Base-by-base conservation (phyloP, 2,888 invertebrate species). In the Erebia palarica region DNA sequence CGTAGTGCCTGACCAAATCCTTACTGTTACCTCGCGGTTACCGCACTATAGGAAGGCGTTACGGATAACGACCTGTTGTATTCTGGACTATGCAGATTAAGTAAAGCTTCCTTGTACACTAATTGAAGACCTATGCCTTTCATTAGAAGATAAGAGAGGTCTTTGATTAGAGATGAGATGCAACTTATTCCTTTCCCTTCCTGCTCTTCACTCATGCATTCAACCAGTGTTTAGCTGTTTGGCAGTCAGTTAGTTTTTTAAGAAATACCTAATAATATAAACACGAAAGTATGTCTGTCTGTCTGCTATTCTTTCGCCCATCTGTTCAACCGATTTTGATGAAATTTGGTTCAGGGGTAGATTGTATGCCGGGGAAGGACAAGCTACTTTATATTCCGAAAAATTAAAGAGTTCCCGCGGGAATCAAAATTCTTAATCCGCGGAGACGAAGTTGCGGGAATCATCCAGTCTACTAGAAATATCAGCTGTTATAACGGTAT, bases 201-300 rank as follows among this genome's bases (percentile, higher is more conserved):
- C 57, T 57, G 21, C 1, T 0, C 10, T 47, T 47, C 47, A 47
- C 11, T 36, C 7, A 36, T 36, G 36, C 7, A 36, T 36, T 36
- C 36, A 7, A 36, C 36, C 36, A 36, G 36, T 36, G 36, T 36
- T 36, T 53, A 55, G 10, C 18, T 18, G 3, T 16, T 55, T 83
- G 83, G 0, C 84, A 90, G 90, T 79, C 75, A n/a, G 8, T 14
- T 7, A 5, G n/a, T 36, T 36, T 36, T 36, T 36, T 36, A 36
- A 36, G 36, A 36, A 36, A 27, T 27, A 27, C n/a, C n/a, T n/a
- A n/a, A n/a, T n/a, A n/a, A n/a, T n/a, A n/a, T n/a, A n/a, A n/a
- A n/a, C n/a, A n/a, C n/a, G n/a, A n/a, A n/a, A n/a, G n/a, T n/a
- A n/a, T n/a, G n/a, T n/a, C n/a, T n/a, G n/a, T n/a, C n/a, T n/a